Conservation (phyloP, 2,797 vertebrate species). For the Austrolebias charrua region DNA sequence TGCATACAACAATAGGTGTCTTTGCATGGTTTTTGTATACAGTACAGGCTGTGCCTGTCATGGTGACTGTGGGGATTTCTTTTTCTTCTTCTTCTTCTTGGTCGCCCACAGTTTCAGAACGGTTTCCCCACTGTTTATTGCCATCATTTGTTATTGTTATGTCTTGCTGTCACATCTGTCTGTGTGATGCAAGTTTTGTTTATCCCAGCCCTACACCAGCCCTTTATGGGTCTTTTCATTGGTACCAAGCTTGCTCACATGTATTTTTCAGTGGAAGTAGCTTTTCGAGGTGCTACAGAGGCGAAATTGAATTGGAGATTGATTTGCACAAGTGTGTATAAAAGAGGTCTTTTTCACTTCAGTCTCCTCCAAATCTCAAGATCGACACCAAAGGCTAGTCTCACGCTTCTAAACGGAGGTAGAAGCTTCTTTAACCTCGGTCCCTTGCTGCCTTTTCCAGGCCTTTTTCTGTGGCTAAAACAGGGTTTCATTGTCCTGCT, state of each 20-base stretch:
- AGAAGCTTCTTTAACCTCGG: constrained; percentile 60
- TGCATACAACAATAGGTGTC: constrained; percentile 8
- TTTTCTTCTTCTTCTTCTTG: constrained; percentile 7
- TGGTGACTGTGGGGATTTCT: constrained; percentile 19
- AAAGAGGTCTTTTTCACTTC: constrained; percentile 25
- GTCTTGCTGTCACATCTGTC: constrained; percentile 56
- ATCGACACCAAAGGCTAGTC: constrained; percentile 46
- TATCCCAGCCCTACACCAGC: constrained; percentile 23
- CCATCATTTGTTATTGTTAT: constrained; percentile 52
- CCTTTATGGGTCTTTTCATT: constrained; percentile 18
- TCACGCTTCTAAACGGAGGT: constrained; percentile 50
- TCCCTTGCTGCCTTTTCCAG: constrained; percentile 40
- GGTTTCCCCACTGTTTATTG: constrained; percentile 49
- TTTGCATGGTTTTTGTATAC: constrained; percentile 22
- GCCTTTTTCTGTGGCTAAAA: constrained; percentile 52
- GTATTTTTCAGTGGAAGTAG: constrained; percentile 15
- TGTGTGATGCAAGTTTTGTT: constrained; percentile 39
- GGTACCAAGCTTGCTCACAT: constrained; percentile 4
- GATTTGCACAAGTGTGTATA: constrained; percentile 19
- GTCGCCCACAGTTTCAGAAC: constrained; percentile 45
- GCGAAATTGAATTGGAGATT: neutral
- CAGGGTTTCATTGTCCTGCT: constrained; percentile 73
- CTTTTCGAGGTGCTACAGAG: constrained; percentile 2
- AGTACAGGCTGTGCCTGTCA: constrained; percentile 42
- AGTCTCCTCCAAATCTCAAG: constrained; percentile 31